Evolutionary conservation across 92 coral and sea anemone species (phyloP), one percentile per base, ranked within the genome.

Genomic region (Paragorgia papillata): DNA sequence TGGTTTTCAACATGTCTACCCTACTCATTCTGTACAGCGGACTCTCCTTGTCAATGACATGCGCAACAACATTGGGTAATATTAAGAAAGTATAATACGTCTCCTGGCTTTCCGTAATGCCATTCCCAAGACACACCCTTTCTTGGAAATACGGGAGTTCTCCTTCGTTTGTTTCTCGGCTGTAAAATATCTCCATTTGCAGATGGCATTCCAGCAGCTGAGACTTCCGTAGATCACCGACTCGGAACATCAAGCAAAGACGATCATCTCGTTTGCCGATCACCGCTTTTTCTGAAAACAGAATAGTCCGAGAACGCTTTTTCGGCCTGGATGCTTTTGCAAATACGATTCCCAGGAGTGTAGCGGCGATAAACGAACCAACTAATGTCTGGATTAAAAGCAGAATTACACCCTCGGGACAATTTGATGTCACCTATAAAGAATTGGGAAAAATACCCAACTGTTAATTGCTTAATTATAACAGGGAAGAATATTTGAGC

Each of bases 311-410:
- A 7, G 93, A 89, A 17, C 99, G 91, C 48, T 88, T 88, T 14
- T 87, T 87, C 9, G 97, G 97, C 30, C 97, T 90, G 17, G 97
- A 93, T 27, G 91, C 90, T 76, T 90, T 93, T 0, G 94, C 97
- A 73, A 93, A 93, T 56, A 90, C 85, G 64, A 93, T 74, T 10
- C 97, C 97, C n/a, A 93, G 76, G 40, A 93, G 85, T 46, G 88
- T 84, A 0, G 97, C 92, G 31, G 75, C 75, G 12, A 68, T 68
- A 26, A 68, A 68, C 8, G 75, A 87, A 19, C 99, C 97, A 9
- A 85, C 83, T 53, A 91, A 70, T 15, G 89, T 91, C 51, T 95
- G 97, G 39, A 85, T 44, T 64, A 85, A 91, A 5, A 95, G 68
- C 29, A 91, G 50, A 12, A 91, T 24, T 1, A 95, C 89, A 12